Percentiles rank a stretch among this genome's conserved stretches.
Evolutionary conservation across 2,113 vertebrate species (phyloP).

Genomic region (Rhinichthys klamathensis): DNA sequence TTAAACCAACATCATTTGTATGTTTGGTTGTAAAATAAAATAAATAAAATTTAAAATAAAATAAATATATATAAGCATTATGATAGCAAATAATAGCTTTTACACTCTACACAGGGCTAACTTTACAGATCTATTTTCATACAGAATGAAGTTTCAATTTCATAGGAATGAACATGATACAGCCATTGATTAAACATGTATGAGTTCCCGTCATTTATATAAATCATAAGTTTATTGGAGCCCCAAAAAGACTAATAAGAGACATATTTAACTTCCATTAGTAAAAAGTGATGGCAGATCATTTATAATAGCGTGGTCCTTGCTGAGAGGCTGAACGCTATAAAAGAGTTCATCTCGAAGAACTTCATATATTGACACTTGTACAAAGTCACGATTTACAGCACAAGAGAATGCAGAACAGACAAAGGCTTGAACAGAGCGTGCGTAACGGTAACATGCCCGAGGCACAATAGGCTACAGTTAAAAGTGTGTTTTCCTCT

Average conservation of each 20-base stretch:
- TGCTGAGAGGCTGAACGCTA: not conserved
- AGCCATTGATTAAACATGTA: conserved; percentile 49
- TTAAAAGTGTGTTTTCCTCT: not conserved
- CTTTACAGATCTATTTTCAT: not conserved
- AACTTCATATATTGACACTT: conserved; percentile 20
- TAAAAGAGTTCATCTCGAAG: conserved; percentile 23
- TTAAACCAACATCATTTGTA: no score
- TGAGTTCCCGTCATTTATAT: conserved; percentile 41
- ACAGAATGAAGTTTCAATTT: not conserved
- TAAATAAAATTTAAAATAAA: no score
- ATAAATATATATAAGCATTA: no score
- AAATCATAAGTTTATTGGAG: conserved; percentile 55
- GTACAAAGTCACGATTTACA: not conserved
- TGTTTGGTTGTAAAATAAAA: no score
- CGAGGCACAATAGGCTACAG: not conserved
- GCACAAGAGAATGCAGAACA: not conserved
- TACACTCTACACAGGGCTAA: not conserved
- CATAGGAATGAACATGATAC: conserved; percentile 45
- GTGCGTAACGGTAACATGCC: not conserved
- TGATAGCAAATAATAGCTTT: no score
- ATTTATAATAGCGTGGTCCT: conserved; percentile 40
- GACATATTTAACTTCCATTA: conserved; percentile 58
- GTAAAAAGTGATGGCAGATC: conserved; percentile 35
- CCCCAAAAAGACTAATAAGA: conserved; percentile 54
- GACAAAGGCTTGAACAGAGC: not conserved